Evolutionary conservation across 2,113 vertebrate genomes (phyloP), one percentile per base, ranked within the genome.

Genomic region (Vulpes vulpes): DNA sequence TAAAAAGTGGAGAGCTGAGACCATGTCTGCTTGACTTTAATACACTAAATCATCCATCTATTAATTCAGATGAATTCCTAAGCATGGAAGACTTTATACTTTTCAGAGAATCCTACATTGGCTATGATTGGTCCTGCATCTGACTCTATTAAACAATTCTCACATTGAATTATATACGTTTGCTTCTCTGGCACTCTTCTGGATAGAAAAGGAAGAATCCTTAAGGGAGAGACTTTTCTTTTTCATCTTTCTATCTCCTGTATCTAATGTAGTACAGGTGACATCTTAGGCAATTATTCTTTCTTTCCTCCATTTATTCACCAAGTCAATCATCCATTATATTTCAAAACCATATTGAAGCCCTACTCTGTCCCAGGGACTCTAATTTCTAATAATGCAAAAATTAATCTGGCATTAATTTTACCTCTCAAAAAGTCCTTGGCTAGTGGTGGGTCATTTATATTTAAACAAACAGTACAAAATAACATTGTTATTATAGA

Each of bases 81-180:
- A 25, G 60, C 8, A 17, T 16, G 14, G 16, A 43, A 51, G 30
- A 32, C 8, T 23, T 67, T 22, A 8, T 19, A 0, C 2, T 27
- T 71, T 43, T 76, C 12, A 64, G 10, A 64, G 30, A 69, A 76
- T 1, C 35, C 35, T 8, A 79, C 19, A 22, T 22, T 95, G 84
- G 1, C 23, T 82, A 2, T 2, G 32, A 9, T 3, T 35, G 3
- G 35, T 22, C 14, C 9, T 74, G 5, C 8, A 25, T n/a, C 7
- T 67, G 12, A 43, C 7, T 32, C 2, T 9, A 11, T 59, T 74
- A n/a, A 25, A 62, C 0, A 59, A 3, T 25, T 19, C 3, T 91
- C 16, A 22, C 19, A 3, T 1, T 71, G 32, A 32, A 3, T 85
- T 49, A 14, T 20, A 35, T 20, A 0, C 38, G 2, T 25, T 78